phyloP scores from a whole-genome alignment of 2,113 vertebrate species.

The Pteronura brasiliensis region DNA sequence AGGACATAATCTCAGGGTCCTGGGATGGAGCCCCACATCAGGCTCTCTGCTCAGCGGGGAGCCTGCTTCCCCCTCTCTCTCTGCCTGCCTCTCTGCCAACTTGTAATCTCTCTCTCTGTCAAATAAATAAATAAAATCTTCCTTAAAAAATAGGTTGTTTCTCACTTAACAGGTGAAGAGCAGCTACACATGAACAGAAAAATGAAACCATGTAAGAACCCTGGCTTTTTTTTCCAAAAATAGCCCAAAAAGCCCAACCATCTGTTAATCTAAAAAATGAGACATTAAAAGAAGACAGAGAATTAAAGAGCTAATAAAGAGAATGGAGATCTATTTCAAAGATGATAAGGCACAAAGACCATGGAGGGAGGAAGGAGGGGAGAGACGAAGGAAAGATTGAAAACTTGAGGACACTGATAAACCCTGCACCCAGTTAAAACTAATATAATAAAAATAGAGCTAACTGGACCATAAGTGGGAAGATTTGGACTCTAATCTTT shows the following conservation, averaged over 20 bases:
- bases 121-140: no score
- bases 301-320: neutral
- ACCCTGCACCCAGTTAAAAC: neutral
- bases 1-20: no score
- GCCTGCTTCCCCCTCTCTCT: no score
- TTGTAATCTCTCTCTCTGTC: no score
- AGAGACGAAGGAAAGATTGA: neutral
- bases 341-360: neutral
- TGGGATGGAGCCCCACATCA: no score
- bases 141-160: neutral
- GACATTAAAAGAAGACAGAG: neutral
- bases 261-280: conserved; percentile 11
- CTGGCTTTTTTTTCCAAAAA: neutral
- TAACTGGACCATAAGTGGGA: neutral
- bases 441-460: neutral
- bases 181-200: neutral
- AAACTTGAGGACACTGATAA: conserved; percentile 8
- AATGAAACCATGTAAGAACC: neutral
- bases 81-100: no score
- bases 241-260: neutral
- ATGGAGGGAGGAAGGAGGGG: neutral
- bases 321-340: neutral
- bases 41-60: no score
- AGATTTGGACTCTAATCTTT: neutral
- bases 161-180: neutral